A percentile compares a stretch with the other conserved stretches of the same genome.
Evolutionary conservation across 2,113 vertebrate species (phyloP).

Genomic region (Xiphophorus maculatus): DNA sequence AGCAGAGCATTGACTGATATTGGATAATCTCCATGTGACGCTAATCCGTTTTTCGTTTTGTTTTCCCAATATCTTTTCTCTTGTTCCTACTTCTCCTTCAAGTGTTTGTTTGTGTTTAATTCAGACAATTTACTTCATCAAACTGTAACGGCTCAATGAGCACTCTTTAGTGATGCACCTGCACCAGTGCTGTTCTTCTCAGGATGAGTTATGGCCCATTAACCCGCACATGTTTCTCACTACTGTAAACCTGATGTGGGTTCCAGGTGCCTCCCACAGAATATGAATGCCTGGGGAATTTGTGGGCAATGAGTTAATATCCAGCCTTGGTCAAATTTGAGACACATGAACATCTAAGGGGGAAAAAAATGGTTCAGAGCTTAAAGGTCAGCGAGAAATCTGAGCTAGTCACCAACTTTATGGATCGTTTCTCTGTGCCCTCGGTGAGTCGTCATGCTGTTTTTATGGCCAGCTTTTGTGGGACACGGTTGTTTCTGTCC

Average conservation of each 20-base stretch:
- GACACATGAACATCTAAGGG: constrained; percentile 20
- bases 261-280: constrained; percentile 52
- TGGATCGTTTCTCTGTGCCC: neutral
- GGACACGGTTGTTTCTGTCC: constrained; percentile 12
- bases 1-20: neutral
- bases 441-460: neutral
- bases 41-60: neutral
- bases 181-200: constrained; percentile 8
- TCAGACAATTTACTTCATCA: constrained; percentile 14
- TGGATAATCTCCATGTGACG: neutral
- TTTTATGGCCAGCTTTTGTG: constrained; percentile 20
- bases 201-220: constrained; percentile 43
- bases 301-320: constrained; percentile 14
- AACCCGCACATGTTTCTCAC: constrained; percentile 28
- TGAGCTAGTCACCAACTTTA: constrained; percentile 1
- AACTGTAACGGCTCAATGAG: constrained; percentile 9
- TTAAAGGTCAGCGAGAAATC: constrained; percentile 15
- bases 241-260: constrained; percentile 17
- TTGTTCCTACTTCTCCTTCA: neutral
- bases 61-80: neutral
- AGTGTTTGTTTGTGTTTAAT: neutral
- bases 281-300: constrained; percentile 27
- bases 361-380: constrained; percentile 22
- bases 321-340: neutral
- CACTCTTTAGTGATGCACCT: constrained; percentile 34